Base-by-base conservation (phyloP, 2,797 vertebrate species). In the Cirrhinus molitorella region DNA sequence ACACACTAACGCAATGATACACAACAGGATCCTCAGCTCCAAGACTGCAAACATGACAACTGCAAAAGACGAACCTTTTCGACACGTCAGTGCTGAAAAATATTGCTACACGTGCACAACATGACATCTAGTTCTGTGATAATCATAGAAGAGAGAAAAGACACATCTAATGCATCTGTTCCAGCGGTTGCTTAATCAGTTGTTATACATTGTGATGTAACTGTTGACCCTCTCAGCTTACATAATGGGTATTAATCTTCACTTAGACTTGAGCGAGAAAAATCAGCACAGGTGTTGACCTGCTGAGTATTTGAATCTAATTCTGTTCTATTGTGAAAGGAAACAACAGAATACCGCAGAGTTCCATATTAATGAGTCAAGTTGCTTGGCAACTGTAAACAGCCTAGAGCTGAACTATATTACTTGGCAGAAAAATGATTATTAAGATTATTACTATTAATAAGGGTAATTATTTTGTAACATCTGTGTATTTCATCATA, bases 171-270 rank as follows among this genome's bases (percentile, higher is more conserved):
- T 1, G 10, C n/a, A 61, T 28, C 40, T 61, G 73, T 43, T 34
- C 21, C 53, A 57, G 57, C 40, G 61, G 23, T 28, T 77, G 23
- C 37, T 23, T 66, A 28, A 23, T 66, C 25, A 37, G 76, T 47
- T 28, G 43, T 65, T 65, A n/a, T 31, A 65, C 4, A 63, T 4
- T 16, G 23, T 65, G 28, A 78, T 23, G 31, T 16, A 31, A 61
- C 43, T 81, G 68, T 37, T 61, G 79, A 81, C 55, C 13, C 55
- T 51, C 55, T 63, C 43, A 73, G 68, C 43, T 73, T 72, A 81
- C 68, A 73, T 72, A 63, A 71, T 73, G 55, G 67, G 55, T 34
- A 49, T 61, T 73, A 63, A 81, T 63, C 68, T 81, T 59, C 40
- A 71, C 53, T 47, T 71, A 45, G 68, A 81, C 21, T 37, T 19